phyloP scores from a whole-genome alignment of 1,140 invertebrate genomes.

The Oryctes rhinoceros region DNA sequence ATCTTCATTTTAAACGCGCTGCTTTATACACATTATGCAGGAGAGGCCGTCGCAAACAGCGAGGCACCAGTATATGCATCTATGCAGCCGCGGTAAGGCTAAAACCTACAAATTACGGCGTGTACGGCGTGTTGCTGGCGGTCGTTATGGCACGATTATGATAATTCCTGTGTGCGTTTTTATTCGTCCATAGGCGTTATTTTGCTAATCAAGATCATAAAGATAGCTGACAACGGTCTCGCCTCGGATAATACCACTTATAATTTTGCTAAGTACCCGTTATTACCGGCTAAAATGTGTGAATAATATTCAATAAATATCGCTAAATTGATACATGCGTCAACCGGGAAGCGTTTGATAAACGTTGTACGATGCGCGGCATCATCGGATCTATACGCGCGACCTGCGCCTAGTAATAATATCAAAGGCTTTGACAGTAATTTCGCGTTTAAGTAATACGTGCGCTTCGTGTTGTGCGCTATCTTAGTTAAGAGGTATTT shows the following conservation, averaged over 20 bases:
- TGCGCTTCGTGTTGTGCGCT: no score
- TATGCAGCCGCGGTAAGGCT: not conserved
- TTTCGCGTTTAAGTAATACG: no score
- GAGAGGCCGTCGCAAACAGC: no score
- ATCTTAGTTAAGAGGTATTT: no score
- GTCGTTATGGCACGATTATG: constrained; percentile 36
- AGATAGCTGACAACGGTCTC: constrained; percentile 36
- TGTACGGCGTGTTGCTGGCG: not conserved
- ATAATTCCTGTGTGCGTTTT: constrained; percentile 29
- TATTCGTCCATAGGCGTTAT: constrained; percentile 22
- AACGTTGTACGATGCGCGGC: not conserved
- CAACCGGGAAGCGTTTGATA: not conserved
- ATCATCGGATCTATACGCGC: no score
- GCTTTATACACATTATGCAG: no score
- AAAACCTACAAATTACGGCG: constrained; percentile 16
- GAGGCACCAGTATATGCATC: no score
- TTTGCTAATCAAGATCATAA: constrained; percentile 39
- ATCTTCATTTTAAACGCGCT: no score
- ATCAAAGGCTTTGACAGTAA: no score
- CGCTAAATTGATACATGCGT: constrained; percentile 19
- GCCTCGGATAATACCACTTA: constrained; percentile 16
- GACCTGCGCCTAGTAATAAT: no score
- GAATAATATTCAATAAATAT: constrained; percentile 39
- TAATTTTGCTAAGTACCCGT: constrained; percentile 35
- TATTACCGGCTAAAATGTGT: constrained; percentile 40